These are phyloP conservation scores for Phrynocephalus forsythii DNA, from an alignment of 2,797 vertebrate genomes.

Conservation along the genomic window DNA sequence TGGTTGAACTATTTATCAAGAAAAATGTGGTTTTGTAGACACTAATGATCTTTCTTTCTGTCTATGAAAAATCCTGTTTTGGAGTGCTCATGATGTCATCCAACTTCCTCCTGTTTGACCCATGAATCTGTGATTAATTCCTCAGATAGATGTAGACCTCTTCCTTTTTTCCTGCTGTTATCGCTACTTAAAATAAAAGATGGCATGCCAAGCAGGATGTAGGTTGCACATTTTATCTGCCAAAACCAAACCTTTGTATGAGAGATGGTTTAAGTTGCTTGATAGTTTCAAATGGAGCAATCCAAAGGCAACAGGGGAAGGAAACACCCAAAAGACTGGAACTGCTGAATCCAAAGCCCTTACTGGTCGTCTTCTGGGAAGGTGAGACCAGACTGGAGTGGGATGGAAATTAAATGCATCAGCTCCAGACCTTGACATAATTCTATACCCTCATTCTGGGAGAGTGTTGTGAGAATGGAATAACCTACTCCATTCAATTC, in stretches of 20 bases:
- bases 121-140: slow-evolving; percentile 4
- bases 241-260: not conserved
- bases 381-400: not conserved
- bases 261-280: not conserved
- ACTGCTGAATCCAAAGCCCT: not conserved
- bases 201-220: slow-evolving; percentile 23
- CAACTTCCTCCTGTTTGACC: slow-evolving; percentile 36
- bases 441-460: not conserved
- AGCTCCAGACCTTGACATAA: not conserved
- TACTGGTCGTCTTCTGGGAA: not conserved
- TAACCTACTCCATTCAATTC: no score
- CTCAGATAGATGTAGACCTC: slow-evolving; percentile 31
- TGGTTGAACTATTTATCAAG: slow-evolving; percentile 39
- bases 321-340: not conserved
- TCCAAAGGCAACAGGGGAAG: not conserved
- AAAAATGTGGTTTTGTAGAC: slow-evolving; percentile 32
- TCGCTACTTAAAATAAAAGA: slow-evolving; percentile 46
- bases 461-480: not conserved
- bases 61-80: slow-evolving; percentile 31
- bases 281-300: not conserved
- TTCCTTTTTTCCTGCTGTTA: slow-evolving; percentile 41
- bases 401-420: not conserved
- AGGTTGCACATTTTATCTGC: slow-evolving; percentile 18
- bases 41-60: slow-evolving; percentile 56
- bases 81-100: slow-evolving; percentile 19